Conservation (phyloP, 2,113 vertebrate species). For the Bagarius yarrelli region DNA sequence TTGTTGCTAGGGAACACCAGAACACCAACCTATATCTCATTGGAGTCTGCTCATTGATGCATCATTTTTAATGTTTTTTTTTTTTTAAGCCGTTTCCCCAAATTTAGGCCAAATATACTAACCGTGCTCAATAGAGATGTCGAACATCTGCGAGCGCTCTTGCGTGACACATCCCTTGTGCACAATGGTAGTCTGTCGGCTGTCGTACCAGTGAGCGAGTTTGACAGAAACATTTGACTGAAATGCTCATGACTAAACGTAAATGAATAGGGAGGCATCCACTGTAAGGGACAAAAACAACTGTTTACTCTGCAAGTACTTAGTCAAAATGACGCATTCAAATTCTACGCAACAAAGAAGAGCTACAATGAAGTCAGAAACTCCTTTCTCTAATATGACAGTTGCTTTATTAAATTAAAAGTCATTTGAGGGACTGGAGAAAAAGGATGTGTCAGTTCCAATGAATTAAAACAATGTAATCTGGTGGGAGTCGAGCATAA, state of each 20-base stretch:
- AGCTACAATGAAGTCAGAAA: slow-evolving; percentile 22
- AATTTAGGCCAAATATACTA: neutral
- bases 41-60: slow-evolving; percentile 25
- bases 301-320: slow-evolving; percentile 7
- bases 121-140: slow-evolving; percentile 1
- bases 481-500: slow-evolving; percentile 31
- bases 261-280: neutral
- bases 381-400: slow-evolving; percentile 36
- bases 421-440: slow-evolving; percentile 25
- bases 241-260: neutral
- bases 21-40: slow-evolving; percentile 33
- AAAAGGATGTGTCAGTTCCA: slow-evolving; percentile 17
- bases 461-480: slow-evolving; percentile 30
- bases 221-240: slow-evolving; percentile 2
- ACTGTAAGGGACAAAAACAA: neutral
- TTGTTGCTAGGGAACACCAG: slow-evolving; percentile 57
- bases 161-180: neutral
- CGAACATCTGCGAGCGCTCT: neutral
- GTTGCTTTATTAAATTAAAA: slow-evolving; percentile 32
- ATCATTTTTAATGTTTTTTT: neutral
- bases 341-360: slow-evolving; percentile 15
- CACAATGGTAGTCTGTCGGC: neutral
- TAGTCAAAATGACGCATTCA: slow-evolving; percentile 23
- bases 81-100: neutral
- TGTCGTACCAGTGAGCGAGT: neutral